phyloP scores from a whole-genome alignment of 64 coral and sea anemone species.

The Porites australiensis region DNA sequence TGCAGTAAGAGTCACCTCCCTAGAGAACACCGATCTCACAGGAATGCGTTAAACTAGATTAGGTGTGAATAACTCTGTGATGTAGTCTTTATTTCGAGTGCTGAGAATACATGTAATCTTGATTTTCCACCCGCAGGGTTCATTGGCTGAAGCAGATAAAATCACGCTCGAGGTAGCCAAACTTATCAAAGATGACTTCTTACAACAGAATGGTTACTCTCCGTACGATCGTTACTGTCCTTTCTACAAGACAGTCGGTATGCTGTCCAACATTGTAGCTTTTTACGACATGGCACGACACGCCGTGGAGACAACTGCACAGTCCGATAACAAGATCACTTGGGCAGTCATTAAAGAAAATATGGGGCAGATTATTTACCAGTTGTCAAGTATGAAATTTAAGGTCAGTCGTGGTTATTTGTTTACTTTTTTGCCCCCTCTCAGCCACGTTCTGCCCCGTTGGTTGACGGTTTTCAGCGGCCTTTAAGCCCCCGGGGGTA shows the following conservation, averaged over 20 bases:
- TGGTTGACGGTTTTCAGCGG: no score
- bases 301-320: constrained; percentile 92
- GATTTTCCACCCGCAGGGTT: constrained; percentile 56
- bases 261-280: constrained; percentile 92
- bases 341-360: constrained; percentile 98
- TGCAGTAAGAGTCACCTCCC: no score
- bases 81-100: no score
- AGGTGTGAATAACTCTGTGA: no score
- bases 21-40: no score
- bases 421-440: background rate
- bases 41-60: no score
- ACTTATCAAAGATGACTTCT: constrained; percentile 96
- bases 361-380: constrained; percentile 91
- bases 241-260: constrained; percentile 97
- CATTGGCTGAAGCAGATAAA: constrained; percentile 94
- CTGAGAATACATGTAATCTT: background rate
- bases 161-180: constrained; percentile 97
- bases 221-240: constrained; percentile 95
- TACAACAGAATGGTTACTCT: constrained; percentile 98
- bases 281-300: constrained; percentile 96
- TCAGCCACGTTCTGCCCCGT: no score
- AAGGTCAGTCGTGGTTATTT: constrained; percentile 62
- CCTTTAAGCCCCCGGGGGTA: no score
- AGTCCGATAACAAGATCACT: constrained; percentile 98
- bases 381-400: constrained; percentile 94